Evolutionary conservation across 2,113 vertebrate species (phyloP).

Genomic region (Hymenochirus boettgeri): DNA sequence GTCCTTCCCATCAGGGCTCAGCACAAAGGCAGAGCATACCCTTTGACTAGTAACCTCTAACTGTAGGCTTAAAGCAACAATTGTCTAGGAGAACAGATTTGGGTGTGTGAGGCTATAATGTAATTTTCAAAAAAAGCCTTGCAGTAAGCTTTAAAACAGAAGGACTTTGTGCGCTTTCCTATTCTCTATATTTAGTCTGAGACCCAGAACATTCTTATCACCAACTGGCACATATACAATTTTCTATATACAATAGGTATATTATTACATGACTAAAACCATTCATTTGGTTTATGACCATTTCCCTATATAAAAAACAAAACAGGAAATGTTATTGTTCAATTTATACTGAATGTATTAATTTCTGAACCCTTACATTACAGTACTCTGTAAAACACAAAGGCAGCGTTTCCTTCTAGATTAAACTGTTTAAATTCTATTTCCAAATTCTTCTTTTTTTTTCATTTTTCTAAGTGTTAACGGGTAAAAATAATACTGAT

Average conservation of each 20-base stretch:
- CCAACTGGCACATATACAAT: not conserved
- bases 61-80: conserved; percentile 24
- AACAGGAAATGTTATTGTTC: no score
- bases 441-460: no score
- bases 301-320: no score
- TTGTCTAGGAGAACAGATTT: conserved; percentile 5
- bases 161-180: conserved; percentile 13
- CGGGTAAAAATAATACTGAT: no score
- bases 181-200: conserved; percentile 1
- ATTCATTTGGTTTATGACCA: no score
- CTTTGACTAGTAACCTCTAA: conserved; percentile 2
- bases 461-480: no score
- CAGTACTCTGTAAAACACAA: no score
- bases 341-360: no score
- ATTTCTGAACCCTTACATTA: no score
- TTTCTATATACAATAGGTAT: conserved; percentile 4
- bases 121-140: conserved; percentile 21
- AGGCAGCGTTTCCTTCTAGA: no score
- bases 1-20: conserved; percentile 2
- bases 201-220: conserved; percentile 5
- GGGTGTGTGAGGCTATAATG: conserved; percentile 27
- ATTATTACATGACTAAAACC: conserved; percentile 12
- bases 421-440: no score
- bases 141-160: conserved; percentile 12
- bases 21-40: not conserved